Percentiles rank a stretch among this genome's conserved stretches.
Evolutionary conservation across 2,113 vertebrate genomes (phyloP).

Genomic region (Malaclemys terrapin): DNA sequence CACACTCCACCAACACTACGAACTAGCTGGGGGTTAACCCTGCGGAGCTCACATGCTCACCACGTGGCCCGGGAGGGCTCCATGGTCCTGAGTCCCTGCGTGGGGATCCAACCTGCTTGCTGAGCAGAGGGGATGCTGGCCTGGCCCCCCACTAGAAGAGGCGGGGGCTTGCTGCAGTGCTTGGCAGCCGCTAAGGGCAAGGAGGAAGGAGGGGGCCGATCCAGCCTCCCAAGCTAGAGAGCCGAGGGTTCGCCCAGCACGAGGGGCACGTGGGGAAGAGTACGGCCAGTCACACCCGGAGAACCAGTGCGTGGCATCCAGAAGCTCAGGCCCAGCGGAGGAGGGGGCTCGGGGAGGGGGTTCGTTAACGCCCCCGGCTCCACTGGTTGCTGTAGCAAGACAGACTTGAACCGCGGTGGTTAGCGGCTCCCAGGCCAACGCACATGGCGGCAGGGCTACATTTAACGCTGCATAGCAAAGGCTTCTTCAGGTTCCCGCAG

Average conservation of each 20-base stretch:
- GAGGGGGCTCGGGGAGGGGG: background rate
- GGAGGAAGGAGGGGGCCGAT: background rate
- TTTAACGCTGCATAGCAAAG: background rate
- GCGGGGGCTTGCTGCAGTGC: too few relatives aligned
- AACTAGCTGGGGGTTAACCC: too few relatives aligned
- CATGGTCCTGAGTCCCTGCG: too few relatives aligned
- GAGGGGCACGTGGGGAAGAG: too few relatives aligned
- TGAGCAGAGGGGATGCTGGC: too few relatives aligned
- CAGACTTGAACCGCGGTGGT: background rate
- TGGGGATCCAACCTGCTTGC: too few relatives aligned
- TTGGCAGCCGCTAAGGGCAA: too few relatives aligned
- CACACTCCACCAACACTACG: too few relatives aligned
- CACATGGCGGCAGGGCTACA: fast-evolving
- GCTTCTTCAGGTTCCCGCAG: background rate
- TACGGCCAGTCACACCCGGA: background rate
- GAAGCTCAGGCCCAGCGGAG: background rate
- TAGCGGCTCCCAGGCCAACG: too few relatives aligned
- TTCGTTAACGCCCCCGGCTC: too few relatives aligned
- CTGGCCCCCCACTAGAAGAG: background rate
- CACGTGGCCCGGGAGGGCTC: background rate
- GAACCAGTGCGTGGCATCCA: background rate
- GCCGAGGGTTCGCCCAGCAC: background rate
- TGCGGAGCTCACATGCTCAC: background rate
- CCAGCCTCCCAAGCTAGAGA: background rate
- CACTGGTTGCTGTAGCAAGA: too few relatives aligned